phyloP scores from a whole-genome alignment of 2,888 invertebrate genomes.

The Apotomis turbidana region DNA sequence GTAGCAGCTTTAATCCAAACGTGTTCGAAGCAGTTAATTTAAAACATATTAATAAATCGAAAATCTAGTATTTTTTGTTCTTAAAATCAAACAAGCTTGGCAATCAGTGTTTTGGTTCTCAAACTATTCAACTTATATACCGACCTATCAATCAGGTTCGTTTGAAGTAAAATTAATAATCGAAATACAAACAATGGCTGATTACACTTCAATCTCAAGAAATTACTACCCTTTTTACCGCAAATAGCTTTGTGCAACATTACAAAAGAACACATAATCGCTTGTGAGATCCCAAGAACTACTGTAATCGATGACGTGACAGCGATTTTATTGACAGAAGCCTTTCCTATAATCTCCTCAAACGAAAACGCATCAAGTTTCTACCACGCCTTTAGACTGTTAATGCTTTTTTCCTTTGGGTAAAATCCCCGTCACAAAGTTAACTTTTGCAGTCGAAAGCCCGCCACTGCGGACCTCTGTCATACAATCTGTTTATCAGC shows the following conservation, averaged over 20 bases:
- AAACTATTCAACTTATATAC: background rate
- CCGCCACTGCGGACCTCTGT: background rate
- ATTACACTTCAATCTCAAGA: conserved; percentile 5
- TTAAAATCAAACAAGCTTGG: too few species aligned
- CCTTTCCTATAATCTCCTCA: background rate
- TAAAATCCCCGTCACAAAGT: conserved; percentile 2
- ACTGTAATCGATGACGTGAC: conserved; percentile 27
- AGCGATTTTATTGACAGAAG: conserved; percentile 38
- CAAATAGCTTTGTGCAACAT: conserved; percentile 32
- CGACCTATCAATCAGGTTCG: conserved; percentile 8
- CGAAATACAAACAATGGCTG: conserved; percentile 15
- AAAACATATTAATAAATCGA: too few species aligned
- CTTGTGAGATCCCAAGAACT: conserved; percentile 26
- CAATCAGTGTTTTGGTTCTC: too few species aligned
- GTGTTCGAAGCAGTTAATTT: too few species aligned
- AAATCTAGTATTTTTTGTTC: too few species aligned
- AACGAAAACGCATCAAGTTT: background rate
- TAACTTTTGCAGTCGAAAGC: background rate
- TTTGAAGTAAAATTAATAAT: conserved; percentile 24
- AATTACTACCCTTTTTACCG: conserved; percentile 26
- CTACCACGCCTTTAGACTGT: background rate
- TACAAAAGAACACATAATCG: conserved; percentile 37
- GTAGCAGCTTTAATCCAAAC: too few species aligned
- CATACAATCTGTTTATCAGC: background rate
- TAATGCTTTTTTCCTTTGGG: background rate